phyloP scores from a whole-genome alignment of 2,113 vertebrate species.

The Lepus europaeus region DNA sequence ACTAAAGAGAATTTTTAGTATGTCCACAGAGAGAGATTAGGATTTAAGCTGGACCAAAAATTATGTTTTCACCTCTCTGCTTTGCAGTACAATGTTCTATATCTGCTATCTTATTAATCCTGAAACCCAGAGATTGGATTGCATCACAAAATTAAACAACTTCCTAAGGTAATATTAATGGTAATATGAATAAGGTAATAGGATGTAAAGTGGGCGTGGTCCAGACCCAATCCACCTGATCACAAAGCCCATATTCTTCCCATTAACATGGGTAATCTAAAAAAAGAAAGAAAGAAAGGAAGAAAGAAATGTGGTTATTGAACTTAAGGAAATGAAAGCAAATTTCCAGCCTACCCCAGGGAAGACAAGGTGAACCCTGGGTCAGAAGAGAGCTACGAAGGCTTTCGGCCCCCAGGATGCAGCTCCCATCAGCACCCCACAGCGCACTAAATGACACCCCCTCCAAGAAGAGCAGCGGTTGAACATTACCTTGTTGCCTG shows the following conservation, averaged over 20 bases:
- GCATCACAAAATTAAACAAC: not conserved
- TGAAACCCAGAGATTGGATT: not conserved
- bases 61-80: not conserved
- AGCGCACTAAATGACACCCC: not conserved
- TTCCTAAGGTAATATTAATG: not conserved
- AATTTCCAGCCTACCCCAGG: not conserved
- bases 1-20: not conserved
- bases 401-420: not conserved
- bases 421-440: not conserved
- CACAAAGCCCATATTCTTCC: not conserved
- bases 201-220: not conserved
- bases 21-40: not conserved
- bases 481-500: constrained; percentile 11
- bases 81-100: accelerated
- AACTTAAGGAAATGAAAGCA: not conserved
- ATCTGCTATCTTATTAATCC: not conserved
- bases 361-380: constrained; percentile 36
- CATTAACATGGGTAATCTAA: not conserved
- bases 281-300: not conserved
- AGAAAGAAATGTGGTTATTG: not conserved
- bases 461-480: not conserved
- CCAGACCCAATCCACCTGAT: not conserved
- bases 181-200: not conserved
- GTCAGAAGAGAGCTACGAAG: not conserved
- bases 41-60: not conserved